Conservation (phyloP, 2,113 vertebrate species). For the Cebidichthys violaceus region DNA sequence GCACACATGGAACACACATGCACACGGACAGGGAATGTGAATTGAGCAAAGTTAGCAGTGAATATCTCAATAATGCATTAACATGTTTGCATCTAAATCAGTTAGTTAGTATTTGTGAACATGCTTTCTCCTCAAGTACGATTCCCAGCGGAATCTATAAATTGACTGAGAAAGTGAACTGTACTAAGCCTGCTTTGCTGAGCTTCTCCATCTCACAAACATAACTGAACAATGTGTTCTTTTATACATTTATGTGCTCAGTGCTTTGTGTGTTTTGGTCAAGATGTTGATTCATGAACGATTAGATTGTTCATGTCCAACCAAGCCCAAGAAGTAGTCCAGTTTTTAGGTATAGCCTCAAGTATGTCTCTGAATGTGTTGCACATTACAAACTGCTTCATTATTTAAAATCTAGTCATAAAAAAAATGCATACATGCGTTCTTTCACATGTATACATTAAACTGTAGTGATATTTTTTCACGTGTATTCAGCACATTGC, state of each 20-base stretch:
- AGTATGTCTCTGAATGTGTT: neutral
- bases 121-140: constrained; percentile 14
- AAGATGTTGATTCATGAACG: neutral
- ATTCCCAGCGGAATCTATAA: constrained; percentile 26
- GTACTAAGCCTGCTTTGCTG: constrained; percentile 1
- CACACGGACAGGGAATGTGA: constrained; percentile 22
- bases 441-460: neutral
- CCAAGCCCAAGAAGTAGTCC: neutral
- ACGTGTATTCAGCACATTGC: neutral
- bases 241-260: neutral
- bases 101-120: constrained; percentile 35
- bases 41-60: constrained; percentile 8
- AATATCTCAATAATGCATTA: constrained; percentile 40
- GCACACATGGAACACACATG: neutral
- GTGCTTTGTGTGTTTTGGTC: neutral
- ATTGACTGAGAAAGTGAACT: neutral
- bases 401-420: neutral
- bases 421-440: neutral
- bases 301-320: neutral
- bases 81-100: constrained; percentile 39
- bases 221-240: neutral
- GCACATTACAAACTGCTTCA: neutral
- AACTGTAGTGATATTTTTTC: neutral
- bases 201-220: constrained; percentile 16
- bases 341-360: neutral